A percentile compares a stretch with the other conserved stretches of the same genome.
These are phyloP conservation scores for Atta colombica DNA, from an alignment of 1,140 invertebrate species.

Conservation along the genomic window DNA sequence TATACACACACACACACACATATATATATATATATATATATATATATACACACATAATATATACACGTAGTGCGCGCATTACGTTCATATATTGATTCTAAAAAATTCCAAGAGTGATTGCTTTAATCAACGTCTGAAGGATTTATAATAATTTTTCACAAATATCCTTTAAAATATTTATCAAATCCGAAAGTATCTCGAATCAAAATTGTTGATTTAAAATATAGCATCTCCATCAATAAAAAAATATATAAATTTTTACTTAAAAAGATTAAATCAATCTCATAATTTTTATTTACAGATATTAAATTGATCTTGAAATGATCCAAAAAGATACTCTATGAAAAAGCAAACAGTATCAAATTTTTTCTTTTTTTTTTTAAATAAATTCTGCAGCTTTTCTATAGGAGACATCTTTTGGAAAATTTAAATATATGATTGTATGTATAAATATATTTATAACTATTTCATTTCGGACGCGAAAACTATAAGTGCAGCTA, in stretches of 20 bases:
- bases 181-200: not conserved
- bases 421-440: not conserved
- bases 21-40: too few species aligned
- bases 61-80: too few species aligned
- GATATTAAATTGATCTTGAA: not conserved
- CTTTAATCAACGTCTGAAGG: not conserved
- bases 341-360: not conserved
- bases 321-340: not conserved
- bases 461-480: not conserved
- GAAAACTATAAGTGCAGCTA: slow-evolving; percentile 24
- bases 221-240: not conserved
- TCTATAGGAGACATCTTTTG: not conserved
- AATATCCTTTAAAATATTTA: not conserved
- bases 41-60: too few species aligned
- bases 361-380: not conserved
- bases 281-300: not conserved
- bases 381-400: not conserved
- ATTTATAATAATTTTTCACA: not conserved
- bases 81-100: too few species aligned
- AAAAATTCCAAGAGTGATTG: not conserved
- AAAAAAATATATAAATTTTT: slow-evolving; percentile 1
- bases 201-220: not conserved
- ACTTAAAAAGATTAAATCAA: not conserved
- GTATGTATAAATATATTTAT: slow-evolving; percentile 30
- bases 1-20: too few species aligned